Evolutionary conservation across 2,888 invertebrate genomes (phyloP).

Genomic region (Eilema caniola): DNA sequence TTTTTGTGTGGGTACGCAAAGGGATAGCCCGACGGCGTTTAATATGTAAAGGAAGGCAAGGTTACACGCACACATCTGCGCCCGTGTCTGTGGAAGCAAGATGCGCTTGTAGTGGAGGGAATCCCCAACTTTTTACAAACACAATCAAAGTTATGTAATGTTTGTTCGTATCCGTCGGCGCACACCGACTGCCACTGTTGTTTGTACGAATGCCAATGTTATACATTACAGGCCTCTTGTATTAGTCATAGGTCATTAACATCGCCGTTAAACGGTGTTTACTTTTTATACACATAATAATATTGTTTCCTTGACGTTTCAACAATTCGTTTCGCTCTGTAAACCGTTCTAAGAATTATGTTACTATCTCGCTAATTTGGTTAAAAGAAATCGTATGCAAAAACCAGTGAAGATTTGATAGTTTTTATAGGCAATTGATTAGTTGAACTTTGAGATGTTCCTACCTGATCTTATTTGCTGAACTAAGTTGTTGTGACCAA

Average conservation of each 20-base stretch:
- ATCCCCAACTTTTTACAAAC: constrained; percentile 87
- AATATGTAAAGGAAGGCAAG: constrained; percentile 87
- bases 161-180: constrained; percentile 83
- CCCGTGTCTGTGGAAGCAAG: constrained; percentile 71
- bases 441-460: background rate
- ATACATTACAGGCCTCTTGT: constrained; percentile 79
- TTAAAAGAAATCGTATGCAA: constrained; percentile 8
- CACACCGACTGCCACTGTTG: constrained; percentile 76
- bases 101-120: constrained; percentile 84
- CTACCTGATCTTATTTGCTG: background rate
- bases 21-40: constrained; percentile 86
- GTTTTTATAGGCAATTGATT: background rate
- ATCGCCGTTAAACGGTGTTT: constrained; percentile 75
- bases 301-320: constrained; percentile 67
- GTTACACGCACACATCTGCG: constrained; percentile 81
- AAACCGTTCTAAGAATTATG: constrained; percentile 24
- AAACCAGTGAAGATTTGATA: constrained; percentile 4
- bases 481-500: background rate
- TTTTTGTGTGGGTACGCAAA: constrained; percentile 85
- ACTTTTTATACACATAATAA: constrained; percentile 73
- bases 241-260: constrained; percentile 85
- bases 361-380: constrained; percentile 18
- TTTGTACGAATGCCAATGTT: constrained; percentile 84
- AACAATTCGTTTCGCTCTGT: constrained; percentile 51
- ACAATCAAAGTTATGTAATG: constrained; percentile 87